Conservation (phyloP, 2,797 vertebrate genomes). For the Myotis pilosus region DNA sequence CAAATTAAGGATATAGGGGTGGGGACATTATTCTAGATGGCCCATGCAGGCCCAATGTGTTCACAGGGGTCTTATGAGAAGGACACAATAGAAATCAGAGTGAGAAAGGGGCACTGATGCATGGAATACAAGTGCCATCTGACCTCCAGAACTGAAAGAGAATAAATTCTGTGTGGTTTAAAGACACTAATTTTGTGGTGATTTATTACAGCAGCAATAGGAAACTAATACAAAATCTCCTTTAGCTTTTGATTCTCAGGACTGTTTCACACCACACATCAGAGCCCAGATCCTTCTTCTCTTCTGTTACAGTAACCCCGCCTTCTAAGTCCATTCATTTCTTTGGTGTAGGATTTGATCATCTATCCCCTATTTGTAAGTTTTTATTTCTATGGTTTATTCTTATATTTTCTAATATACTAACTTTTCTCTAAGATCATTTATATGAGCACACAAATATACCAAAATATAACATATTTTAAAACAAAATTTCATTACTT, state of each 20-base stretch:
- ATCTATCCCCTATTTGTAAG: background rate
- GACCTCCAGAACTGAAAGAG: background rate
- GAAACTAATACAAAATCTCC: background rate
- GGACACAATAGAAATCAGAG: background rate
- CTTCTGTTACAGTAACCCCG: background rate
- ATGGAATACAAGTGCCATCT: background rate
- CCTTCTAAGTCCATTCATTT: background rate
- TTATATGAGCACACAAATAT: background rate
- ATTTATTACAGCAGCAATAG: background rate
- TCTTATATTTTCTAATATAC: background rate
- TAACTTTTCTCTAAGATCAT: background rate
- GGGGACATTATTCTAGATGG: background rate
- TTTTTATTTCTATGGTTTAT: background rate
- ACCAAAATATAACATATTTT: background rate
- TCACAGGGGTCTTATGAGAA: background rate
- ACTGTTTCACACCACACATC: background rate
- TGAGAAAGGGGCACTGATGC: background rate
- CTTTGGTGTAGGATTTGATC: background rate
- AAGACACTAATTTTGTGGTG: background rate
- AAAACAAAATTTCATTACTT: background rate
- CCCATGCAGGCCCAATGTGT: rapidly evolving
- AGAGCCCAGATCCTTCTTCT: background rate
- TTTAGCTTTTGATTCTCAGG: background rate
- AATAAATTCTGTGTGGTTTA: background rate
- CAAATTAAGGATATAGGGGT: background rate